These are phyloP conservation scores for Peribatodes rhomboidaria DNA, from an alignment of 2,888 invertebrate genomes.

Conservation along the genomic window DNA sequence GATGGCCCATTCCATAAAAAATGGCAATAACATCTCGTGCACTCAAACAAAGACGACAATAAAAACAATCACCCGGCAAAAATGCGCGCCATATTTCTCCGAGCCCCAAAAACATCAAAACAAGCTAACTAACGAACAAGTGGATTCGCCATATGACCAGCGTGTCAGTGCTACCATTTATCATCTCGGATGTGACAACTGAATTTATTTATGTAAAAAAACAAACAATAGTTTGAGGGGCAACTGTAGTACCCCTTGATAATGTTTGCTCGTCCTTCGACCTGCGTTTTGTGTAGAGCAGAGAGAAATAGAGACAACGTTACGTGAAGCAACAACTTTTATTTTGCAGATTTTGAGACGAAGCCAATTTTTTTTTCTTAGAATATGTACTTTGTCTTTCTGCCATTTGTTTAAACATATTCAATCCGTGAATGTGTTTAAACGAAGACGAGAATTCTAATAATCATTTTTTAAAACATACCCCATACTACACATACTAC, in stretches of 20 bases:
- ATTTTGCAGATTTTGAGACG: too few species aligned
- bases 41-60: conserved; percentile 13
- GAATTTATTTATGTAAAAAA: conserved; percentile 84
- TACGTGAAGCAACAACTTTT: not conserved
- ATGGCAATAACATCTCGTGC: conserved; percentile 2
- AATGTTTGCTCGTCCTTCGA: conserved; percentile 63
- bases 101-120: conserved; percentile 55
- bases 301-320: conserved; percentile 42
- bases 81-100: conserved; percentile 53
- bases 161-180: conserved; percentile 80
- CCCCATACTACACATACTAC: too few species aligned
- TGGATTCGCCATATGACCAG: conserved; percentile 82
- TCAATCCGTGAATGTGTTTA: too few species aligned
- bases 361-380: too few species aligned
- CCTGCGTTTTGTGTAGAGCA: conserved; percentile 63
- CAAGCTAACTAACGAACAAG: conserved; percentile 68
- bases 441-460: too few species aligned
- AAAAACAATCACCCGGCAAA: conserved; percentile 41
- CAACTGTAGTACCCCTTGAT: conserved; percentile 69
- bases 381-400: too few species aligned
- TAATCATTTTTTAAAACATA: not conserved
- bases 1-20: not conserved
- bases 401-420: too few species aligned
- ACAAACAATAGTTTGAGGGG: conserved; percentile 77
- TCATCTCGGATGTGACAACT: conserved; percentile 83